Evolutionary conservation across 2,113 vertebrate species (phyloP).

Genomic region (Nothocercus nigrocapillus): DNA sequence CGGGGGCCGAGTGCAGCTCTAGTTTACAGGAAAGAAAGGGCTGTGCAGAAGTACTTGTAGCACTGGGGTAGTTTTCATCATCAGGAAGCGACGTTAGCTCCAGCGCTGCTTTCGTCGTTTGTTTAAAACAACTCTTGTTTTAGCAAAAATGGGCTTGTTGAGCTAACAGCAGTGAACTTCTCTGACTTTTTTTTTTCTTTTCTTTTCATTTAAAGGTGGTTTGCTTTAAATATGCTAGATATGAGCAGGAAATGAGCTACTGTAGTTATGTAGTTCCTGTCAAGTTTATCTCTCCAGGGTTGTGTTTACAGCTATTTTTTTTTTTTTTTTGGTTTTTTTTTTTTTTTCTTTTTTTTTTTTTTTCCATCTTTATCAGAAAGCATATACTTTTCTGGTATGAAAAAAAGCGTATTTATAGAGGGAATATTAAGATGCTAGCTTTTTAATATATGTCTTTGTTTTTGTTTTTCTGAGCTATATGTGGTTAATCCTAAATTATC

Average conservation of each 20-base stretch:
- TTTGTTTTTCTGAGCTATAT: background rate
- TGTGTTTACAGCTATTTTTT: background rate
- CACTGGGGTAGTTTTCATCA: constrained; percentile 72
- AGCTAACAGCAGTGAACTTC: background rate
- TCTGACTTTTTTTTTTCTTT: background rate
- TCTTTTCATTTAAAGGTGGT: background rate
- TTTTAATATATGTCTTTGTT: background rate
- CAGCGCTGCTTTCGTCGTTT: background rate
- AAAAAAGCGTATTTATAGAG: background rate
- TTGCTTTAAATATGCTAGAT: constrained; percentile 33
- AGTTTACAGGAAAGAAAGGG: constrained; percentile 50
- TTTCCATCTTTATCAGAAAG: too few relatives aligned
- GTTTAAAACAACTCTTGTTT: background rate
- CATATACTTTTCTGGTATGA: background rate
- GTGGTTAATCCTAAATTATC: background rate
- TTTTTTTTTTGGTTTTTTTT: too few relatives aligned
- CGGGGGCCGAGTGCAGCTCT: background rate
- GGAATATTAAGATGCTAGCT: background rate
- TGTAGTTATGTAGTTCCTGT: constrained; percentile 47
- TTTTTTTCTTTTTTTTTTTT: too few relatives aligned
- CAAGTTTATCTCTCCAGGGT: constrained; percentile 38
- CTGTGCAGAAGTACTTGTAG: constrained; percentile 62
- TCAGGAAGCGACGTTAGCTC: constrained; percentile 58
- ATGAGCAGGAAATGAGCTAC: constrained; percentile 18
- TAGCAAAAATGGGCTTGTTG: background rate